Evolutionary conservation across 2,113 vertebrate species (phyloP), one percentile per base, ranked within the genome.

Genomic region (Scortum barcoo): DNA sequence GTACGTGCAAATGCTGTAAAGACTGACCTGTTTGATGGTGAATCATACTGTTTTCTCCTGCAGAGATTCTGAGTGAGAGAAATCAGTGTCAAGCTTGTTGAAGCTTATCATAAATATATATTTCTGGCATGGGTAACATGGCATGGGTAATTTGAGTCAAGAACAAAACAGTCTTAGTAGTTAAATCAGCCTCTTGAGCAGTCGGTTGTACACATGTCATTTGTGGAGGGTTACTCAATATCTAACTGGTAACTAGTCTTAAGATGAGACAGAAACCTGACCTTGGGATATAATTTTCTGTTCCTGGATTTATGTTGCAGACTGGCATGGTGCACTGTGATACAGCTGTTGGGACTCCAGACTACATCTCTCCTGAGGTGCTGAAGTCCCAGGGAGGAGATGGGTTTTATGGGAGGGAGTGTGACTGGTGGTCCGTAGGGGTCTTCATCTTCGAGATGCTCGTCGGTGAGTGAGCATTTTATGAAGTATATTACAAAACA

Each of bases 371-470:
- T 0, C 98, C 98, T 0, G 98, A 99, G 86, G 98, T 99, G 50
- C 85, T 99, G 76, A 99, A 98, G 56, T 99, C 98, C 0, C 98
- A 99, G 86, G 98, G 98, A 10, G 98, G 98, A 0, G 98, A 99
- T n/a, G 98, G 98, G 2, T 99, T 95, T 56, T 99, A 99, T 6
- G 98, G 98, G 24, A 96, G 97, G 82, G 98, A 99, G 72, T 99
- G 98, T 46, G 98, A 99, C 94, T 99, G 98, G 98, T 99, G 98
- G 98, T 99, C 98, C 28, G 98, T 99, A 0, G 98, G 98, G 62
- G 98, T 99, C 92, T 99, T 99, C 94, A 97, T 99, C 77, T 99
- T 97, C 66, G 98, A 99, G 93, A 97, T 99, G 97, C 95, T 99
- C 12, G 98, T 99, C 54, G 98, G 98, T 99, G 88, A 97, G 98